Conservation (phyloP, 2,888 invertebrate species). For the Dasysyrphus albostriatus region DNA sequence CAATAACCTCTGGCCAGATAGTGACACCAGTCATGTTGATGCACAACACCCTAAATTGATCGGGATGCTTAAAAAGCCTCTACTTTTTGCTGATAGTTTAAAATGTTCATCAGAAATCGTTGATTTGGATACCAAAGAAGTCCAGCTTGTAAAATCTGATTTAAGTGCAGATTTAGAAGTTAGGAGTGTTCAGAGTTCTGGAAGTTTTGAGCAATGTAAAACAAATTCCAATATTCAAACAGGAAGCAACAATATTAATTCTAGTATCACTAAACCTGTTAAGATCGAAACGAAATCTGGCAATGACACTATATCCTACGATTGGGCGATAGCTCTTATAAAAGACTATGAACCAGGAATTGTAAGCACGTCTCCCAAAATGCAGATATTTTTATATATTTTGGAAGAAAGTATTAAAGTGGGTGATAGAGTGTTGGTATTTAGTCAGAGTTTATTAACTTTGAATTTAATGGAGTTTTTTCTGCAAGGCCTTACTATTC, state of each 20-base stretch:
- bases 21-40: conserved; percentile 15
- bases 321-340: conserved; percentile 93
- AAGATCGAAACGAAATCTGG: conserved; percentile 48
- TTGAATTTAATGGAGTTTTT: conserved; percentile 97
- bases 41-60: conserved; percentile 78
- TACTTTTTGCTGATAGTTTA: conserved; percentile 76
- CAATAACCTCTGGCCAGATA: conserved; percentile 41
- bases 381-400: conserved; percentile 96
- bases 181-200: conserved; percentile 55
- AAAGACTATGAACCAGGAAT: conserved; percentile 95
- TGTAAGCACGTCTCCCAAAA: conserved; percentile 96
- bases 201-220: conserved; percentile 50
- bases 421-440: conserved; percentile 96
- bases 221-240: conserved; percentile 82
- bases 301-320: conserved; percentile 93
- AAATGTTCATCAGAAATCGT: conserved; percentile 82
- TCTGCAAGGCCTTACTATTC: conserved; percentile 89
- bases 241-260: neutral
- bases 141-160: conserved; percentile 82
- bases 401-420: conserved; percentile 93
- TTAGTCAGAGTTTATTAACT: conserved; percentile 98
- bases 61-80: conserved; percentile 79
- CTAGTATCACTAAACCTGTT: conserved; percentile 2
- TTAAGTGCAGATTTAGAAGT: conserved; percentile 77
- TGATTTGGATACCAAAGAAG: conserved; percentile 83